phyloP scores from a whole-genome alignment of 1,140 invertebrate species.

The Drosophila lini region DNA sequence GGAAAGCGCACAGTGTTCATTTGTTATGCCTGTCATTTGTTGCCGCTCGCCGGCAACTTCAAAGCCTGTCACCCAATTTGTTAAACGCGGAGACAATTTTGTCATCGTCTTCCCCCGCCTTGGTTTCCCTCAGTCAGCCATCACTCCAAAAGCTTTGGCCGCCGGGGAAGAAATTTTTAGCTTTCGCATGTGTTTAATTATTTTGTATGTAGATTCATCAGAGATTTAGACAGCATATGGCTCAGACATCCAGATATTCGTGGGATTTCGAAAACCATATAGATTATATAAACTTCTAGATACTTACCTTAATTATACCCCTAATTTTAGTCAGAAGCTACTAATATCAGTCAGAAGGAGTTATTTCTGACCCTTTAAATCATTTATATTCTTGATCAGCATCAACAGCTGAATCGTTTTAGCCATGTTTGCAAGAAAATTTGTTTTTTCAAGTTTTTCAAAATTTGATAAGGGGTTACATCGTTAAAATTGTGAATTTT shows the following conservation, averaged over 20 bases:
- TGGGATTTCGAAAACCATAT: not conserved
- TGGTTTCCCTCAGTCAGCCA: not conserved
- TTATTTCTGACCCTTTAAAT: too few relatives aligned
- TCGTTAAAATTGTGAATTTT: too few relatives aligned
- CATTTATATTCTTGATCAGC: too few relatives aligned
- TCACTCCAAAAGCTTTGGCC: constrained; percentile 29
- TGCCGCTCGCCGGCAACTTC: constrained; percentile 70
- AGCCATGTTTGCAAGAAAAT: too few relatives aligned
- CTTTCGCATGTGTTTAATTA: constrained; percentile 76
- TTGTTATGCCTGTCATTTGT: constrained; percentile 84
- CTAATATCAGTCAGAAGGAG: too few relatives aligned
- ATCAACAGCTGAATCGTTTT: too few relatives aligned
- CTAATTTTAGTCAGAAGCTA: too few relatives aligned
- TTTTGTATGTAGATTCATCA: constrained; percentile 32
- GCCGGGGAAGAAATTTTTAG: constrained; percentile 46
- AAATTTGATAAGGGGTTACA: too few relatives aligned
- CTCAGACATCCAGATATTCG: not conserved
- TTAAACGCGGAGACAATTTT: constrained; percentile 77
- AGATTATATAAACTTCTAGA: not conserved
- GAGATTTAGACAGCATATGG: not conserved
- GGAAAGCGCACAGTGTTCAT: constrained; percentile 74
- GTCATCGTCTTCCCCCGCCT: constrained; percentile 40
- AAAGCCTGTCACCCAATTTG: constrained; percentile 80
- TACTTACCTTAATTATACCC: not conserved
- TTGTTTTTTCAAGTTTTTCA: too few relatives aligned